A percentile compares a stretch with the other conserved stretches of the same genome.
These are phyloP conservation scores for Cosmopolites sordidus DNA, from an alignment of 2,888 invertebrate genomes.

Conservation along the genomic window DNA sequence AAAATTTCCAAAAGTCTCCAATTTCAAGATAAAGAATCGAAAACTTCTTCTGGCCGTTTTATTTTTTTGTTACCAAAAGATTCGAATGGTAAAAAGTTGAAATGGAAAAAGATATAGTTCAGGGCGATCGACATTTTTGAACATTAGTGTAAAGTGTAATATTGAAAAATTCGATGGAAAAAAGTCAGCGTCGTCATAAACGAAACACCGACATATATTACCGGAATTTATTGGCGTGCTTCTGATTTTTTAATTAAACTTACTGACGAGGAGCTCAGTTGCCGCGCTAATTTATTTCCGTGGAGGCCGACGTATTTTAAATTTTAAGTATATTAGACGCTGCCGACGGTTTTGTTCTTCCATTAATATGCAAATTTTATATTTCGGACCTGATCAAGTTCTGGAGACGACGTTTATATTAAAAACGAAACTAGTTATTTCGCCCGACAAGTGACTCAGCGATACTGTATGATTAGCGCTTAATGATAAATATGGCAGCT, in stretches of 20 bases:
- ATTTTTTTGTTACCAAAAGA: too few species aligned
- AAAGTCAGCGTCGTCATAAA: neutral
- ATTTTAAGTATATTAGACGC: constrained; percentile 32
- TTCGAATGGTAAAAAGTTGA: too few species aligned
- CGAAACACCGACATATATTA: neutral
- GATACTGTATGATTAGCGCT: neutral
- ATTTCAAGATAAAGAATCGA: too few species aligned
- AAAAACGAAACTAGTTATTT: neutral
- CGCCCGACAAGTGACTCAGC: neutral
- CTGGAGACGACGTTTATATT: neutral
- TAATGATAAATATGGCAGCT: neutral
- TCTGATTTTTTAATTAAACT: constrained; percentile 34
- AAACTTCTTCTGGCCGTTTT: too few species aligned
- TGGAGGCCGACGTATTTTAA: constrained; percentile 31
- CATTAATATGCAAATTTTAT: constrained; percentile 36
- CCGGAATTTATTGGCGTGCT: constrained; percentile 27
- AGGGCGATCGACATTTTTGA: too few species aligned
- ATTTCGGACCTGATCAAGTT: neutral
- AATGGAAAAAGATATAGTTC: too few species aligned
- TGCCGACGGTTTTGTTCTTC: constrained; percentile 32
- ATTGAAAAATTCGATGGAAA: neutral
- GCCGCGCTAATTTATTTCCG: constrained; percentile 33
- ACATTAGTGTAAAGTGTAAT: too few species aligned
- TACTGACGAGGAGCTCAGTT: constrained; percentile 30
- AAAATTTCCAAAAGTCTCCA: too few species aligned